Evolutionary conservation across 2,888 invertebrate species (phyloP).

Genomic region (Miltochrista miniata): DNA sequence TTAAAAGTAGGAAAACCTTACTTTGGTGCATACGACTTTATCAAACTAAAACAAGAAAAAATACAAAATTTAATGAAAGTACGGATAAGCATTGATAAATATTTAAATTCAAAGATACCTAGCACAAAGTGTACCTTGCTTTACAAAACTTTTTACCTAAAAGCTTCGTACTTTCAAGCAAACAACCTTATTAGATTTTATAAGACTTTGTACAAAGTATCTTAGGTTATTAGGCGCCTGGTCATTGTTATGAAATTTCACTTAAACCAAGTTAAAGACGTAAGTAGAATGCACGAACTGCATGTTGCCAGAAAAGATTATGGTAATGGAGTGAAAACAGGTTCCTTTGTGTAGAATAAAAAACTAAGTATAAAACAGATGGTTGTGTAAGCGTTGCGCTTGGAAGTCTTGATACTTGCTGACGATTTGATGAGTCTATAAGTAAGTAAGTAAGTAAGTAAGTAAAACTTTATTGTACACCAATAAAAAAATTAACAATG

Average conservation of each 20-base stretch:
- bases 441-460: no score
- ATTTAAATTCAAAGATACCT: conserved; percentile 34
- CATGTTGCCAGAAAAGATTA: conserved; percentile 8
- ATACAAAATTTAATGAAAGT: no score
- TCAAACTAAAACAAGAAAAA: no score
- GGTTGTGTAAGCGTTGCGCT: background rate
- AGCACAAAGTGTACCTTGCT: conserved; percentile 23
- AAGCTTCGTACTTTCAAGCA: conserved; percentile 14
- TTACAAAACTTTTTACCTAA: conserved; percentile 16
- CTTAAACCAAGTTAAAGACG: conserved; percentile 10
- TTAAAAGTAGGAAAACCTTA: no score
- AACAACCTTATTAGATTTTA: conserved; percentile 32
- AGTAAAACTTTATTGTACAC: no score
- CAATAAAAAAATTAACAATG: no score
- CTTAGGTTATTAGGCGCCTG: conserved; percentile 10
- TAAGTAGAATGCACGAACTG: conserved; percentile 18
- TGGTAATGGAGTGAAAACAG: background rate
- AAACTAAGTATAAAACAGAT: background rate
- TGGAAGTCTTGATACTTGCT: no score
- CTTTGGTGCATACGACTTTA: no score
- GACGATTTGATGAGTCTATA: no score
- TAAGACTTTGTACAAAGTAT: conserved; percentile 32
- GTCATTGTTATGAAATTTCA: conserved; percentile 30
- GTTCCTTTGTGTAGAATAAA: background rate
- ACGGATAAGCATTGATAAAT: conserved; percentile 6